Base-by-base conservation (phyloP, 2,797 vertebrate genomes). In the Bovichtus variegatus region DNA sequence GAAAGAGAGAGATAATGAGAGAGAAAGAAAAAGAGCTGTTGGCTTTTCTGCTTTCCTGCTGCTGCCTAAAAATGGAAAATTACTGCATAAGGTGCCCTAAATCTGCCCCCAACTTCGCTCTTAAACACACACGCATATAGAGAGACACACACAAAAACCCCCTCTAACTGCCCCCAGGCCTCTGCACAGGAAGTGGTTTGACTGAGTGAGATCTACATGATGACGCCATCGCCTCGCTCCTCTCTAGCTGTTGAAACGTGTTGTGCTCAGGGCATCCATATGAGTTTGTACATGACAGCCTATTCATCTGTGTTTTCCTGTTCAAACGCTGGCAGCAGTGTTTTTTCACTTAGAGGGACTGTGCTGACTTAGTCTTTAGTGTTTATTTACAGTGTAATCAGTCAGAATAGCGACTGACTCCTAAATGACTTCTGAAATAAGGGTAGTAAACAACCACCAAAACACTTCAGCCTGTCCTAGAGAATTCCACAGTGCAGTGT, bases 31-130 rank as follows among this genome's bases (percentile, higher is more conserved):
- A 57, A 67, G 36, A 81, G 46, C 41, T 87, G 82, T 89, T 87
- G 87, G 77, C 70, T 85, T 89, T 89, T 72, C 76, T 91, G 76
- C 70, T 80, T 85, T 87, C 71, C 81, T 89, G 76, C 69, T 75
- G 67, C 68, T 51, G 60, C 74, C 78, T 91, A 87, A 91, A 92
- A 94, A 92, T 91, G 91, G 90, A 94, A 94, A 93, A 94, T 85
- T 80, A 91, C 91, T 87, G 88, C 91, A 90, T 84, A 72, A 57
- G 27, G 65, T 92, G 81, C 80, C 80, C 74, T 43, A 85, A 79
- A 91, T 89, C 51, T 82, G 78, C 74, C 88, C 82, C 76, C 23
- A 40, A 79, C 50, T 71, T 63, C 40, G 31, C 57, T 67, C 60
- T 59, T 53, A 65, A 82, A 76, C 55, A 53, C 36, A 69, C 64